Evolutionary conservation across 2,888 invertebrate species (phyloP), one percentile per base, ranked within the genome.

Genomic region (Chironomus riparius): DNA sequence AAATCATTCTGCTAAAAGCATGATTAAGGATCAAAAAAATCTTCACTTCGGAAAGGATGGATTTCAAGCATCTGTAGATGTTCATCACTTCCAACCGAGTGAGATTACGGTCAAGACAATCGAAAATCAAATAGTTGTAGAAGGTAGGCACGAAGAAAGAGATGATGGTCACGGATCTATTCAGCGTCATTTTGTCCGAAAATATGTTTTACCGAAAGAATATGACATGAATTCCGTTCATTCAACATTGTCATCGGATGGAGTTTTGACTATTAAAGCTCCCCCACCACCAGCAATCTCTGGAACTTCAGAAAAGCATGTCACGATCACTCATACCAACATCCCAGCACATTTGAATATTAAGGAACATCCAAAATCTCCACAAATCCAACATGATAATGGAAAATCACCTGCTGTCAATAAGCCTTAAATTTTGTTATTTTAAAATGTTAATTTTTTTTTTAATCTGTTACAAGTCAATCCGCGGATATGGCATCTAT

Each of bases 31-130:
- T n/a, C 48, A 70, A 24, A 70, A 50, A 28, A 50, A 50, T 24
- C 22, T n/a, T 6, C 70, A 50, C 7, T 70, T 70, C 12, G 50
- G 50, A 12, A 24, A 50, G 22, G 70, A 70, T 5, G 70, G 70
- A 4, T 70, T 90, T 78, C 89, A 90, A 81, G 90, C 91, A 10
- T 88, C 87, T 79, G 83, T 93, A 79, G 93, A 93, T 80, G 92
- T 93, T 0, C 88, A 90, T 80, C 91, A 93, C 79, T 94, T 93
- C 80, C 85, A 87, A n/a, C 93, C 93, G 0, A 88, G 90, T 15
- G 93, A 94, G 82, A 89, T 94, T 56, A 86, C 87, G 7, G 92
- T 94, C 21, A 93, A 92, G 82, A 92, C 91, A 0, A 86, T 90
- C 0, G 92, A 92, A 6, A 88, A 90, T 78, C 87, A 86, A 76